Percentiles rank a stretch among this genome's conserved stretches.
Evolutionary conservation across 1,140 invertebrate genomes (phyloP).

Genomic region (Drosophila bocki): DNA sequence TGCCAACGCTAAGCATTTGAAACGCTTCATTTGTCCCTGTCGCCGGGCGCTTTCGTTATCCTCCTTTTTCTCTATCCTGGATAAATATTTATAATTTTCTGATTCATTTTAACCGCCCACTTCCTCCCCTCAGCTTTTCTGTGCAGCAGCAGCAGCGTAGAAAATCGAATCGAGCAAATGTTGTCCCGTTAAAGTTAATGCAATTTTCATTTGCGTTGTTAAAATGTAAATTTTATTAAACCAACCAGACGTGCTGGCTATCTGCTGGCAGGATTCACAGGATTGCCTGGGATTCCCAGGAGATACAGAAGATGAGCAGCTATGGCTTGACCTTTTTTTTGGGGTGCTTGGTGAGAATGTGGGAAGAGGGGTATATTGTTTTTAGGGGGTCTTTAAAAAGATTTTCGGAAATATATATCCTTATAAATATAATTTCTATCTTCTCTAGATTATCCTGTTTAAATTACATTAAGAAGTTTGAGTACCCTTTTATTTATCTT

Average conservation of each 20-base stretch:
- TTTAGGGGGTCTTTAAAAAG: not conserved
- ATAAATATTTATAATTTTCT: conserved; percentile 55
- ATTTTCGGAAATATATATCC: not conserved
- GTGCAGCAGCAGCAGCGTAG: conserved; percentile 19
- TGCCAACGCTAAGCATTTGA: conserved; percentile 36
- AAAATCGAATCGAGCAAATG: conserved; percentile 51
- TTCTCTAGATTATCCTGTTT: not conserved
- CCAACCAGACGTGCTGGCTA: conserved; percentile 61
- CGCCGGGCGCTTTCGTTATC: not conserved
- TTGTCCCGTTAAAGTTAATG: conserved; percentile 66
- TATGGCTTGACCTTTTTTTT: conserved; percentile 41
- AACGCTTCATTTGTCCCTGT: conserved; percentile 44
- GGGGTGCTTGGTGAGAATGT: no score
- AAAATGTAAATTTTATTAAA: conserved; percentile 79
- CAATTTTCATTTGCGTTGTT: conserved; percentile 70
- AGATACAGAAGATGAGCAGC: not conserved
- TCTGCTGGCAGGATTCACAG: conserved; percentile 11
- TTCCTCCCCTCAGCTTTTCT: not conserved
- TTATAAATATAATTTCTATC: no score
- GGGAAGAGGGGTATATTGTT: not conserved
- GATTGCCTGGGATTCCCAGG: conserved; percentile 1
- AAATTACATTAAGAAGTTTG: not conserved
- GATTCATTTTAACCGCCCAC: conserved; percentile 27
- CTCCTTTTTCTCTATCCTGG: not conserved
- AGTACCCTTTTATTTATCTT: no score